Evolutionary conservation across 37 sponge, comb jelly and placozoan species (phyloP).

Genomic region (Ephydatia muelleri): DNA sequence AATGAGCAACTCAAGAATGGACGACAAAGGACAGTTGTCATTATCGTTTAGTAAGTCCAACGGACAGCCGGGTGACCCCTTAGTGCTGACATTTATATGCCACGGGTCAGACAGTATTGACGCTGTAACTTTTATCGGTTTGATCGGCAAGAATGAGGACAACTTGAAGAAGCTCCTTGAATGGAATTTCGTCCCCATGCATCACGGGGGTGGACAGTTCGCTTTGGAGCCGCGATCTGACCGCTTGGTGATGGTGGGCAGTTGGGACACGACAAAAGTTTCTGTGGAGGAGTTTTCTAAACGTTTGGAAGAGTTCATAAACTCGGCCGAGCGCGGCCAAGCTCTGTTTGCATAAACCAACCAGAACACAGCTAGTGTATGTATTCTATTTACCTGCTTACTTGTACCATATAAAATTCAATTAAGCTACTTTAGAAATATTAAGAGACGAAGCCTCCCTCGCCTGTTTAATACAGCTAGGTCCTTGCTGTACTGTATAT

Average conservation of each 20-base stretch:
- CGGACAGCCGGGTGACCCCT: no score
- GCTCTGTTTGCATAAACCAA: not conserved
- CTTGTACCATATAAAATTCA: no score
- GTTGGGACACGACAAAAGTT: not conserved
- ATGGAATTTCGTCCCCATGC: not conserved
- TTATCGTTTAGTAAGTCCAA: no score
- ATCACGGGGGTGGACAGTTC: not conserved
- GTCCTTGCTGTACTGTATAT: no score
- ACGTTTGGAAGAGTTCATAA: not conserved
- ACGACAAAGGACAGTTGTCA: not conserved
- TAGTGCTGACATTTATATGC: not conserved
- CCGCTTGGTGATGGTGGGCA: not conserved
- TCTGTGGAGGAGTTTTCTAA: not conserved
- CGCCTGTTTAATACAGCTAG: no score
- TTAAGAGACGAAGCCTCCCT: no score
- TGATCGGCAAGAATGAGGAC: not conserved
- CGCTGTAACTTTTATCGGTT: not conserved
- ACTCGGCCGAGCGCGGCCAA: not conserved
- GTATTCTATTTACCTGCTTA: no score
- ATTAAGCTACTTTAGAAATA: no score
- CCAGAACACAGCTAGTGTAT: not conserved
- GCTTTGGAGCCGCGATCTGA: not conserved
- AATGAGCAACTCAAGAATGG: not conserved
- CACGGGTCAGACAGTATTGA: not conserved
- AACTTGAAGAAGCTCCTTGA: not conserved